Conservation (phyloP, 1,140 invertebrate species). For the Penaeus indicus region DNA sequence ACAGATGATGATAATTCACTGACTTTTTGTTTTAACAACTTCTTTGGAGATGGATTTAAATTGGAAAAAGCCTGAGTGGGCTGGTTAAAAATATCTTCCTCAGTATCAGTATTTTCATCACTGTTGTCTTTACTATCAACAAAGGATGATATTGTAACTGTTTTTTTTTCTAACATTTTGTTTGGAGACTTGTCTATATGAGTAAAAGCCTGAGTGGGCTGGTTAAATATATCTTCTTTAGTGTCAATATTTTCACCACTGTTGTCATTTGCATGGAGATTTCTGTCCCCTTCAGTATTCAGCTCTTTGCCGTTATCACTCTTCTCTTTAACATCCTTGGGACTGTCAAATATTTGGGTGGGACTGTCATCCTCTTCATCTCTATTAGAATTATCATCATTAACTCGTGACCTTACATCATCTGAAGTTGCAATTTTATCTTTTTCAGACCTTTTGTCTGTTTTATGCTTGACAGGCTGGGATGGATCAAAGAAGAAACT, state of each 20-base stretch:
- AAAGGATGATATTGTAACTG: not conserved
- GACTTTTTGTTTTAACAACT: not conserved
- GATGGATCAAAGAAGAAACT: conserved; percentile 54
- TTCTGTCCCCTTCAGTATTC: too few species aligned
- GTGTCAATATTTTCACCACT: conserved; percentile 44
- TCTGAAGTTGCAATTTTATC: not conserved
- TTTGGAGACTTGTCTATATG: not conserved
- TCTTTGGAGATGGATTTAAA: not conserved
- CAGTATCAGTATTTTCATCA: conserved; percentile 45
- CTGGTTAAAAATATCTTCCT: conserved; percentile 35
- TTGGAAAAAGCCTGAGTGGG: conserved; percentile 32
- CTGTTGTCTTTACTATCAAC: not conserved
- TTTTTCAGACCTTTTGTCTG: not conserved
- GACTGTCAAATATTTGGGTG: too few species aligned
- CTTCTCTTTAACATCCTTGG: too few species aligned
- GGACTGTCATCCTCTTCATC: not conserved
- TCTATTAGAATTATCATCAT: not conserved
- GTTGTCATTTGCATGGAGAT: not conserved
- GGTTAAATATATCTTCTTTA: conserved; percentile 36
- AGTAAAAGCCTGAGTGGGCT: conserved; percentile 36
- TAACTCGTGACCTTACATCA: not conserved
- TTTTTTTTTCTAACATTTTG: too few species aligned
- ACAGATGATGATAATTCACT: not conserved
- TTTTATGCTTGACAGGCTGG: not conserved
- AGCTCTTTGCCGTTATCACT: too few species aligned